These are phyloP conservation scores for Psephotus haematonotus DNA, from an alignment of 2,113 vertebrate genomes.

Conservation along the genomic window DNA sequence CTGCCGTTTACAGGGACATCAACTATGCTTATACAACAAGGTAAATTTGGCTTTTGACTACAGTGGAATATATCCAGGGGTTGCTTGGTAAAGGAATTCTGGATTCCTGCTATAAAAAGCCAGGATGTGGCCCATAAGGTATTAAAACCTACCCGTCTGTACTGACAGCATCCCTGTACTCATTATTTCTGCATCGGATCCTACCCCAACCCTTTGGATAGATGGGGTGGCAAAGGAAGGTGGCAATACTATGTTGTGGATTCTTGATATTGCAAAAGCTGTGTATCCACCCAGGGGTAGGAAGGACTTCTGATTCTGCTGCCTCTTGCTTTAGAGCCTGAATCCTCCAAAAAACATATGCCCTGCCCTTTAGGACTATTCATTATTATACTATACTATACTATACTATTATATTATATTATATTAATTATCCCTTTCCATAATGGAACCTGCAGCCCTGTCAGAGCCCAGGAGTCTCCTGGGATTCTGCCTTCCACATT, in stretches of 20 bases:
- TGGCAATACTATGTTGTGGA: neutral
- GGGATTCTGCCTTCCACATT: neutral
- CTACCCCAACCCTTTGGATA: too few species aligned
- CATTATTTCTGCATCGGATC: neutral
- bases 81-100: neutral
- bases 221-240: neutral
- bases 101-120: neutral
- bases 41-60: neutral
- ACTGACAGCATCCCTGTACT: neutral
- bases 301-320: neutral
- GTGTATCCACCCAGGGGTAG: neutral
- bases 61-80: neutral
- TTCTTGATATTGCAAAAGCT: neutral
- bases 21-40: neutral
- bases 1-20: neutral
- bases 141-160: neutral
- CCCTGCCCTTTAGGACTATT: neutral
- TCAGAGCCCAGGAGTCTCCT: neutral
- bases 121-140: neutral
- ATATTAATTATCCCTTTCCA: neutral
- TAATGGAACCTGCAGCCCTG: neutral
- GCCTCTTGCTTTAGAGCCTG: neutral
- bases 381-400: neutral
- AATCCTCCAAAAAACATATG: rapidly evolving
- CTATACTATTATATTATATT: neutral